A percentile compares a stretch with the other conserved stretches of the same genome.
Evolutionary conservation across 1,140 invertebrate species (phyloP).

Genomic region (Eufriesea mexicana): DNA sequence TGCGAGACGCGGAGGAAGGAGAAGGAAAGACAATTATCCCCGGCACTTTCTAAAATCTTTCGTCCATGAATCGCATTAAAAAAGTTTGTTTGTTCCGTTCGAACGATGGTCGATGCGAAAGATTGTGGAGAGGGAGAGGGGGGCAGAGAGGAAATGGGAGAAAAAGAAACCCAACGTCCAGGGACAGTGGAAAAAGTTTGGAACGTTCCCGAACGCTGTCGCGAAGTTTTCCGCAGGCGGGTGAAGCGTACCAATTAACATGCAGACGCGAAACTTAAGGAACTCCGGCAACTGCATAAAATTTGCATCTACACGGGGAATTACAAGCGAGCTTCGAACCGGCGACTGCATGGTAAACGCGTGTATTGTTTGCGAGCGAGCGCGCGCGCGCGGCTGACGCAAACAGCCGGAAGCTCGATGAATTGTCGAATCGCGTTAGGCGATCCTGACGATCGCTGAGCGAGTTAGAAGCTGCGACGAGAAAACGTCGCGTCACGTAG

Average conservation of each 20-base stretch:
- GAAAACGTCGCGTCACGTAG: neutral
- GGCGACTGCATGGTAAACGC: neutral
- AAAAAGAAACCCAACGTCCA: neutral
- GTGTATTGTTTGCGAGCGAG: neutral
- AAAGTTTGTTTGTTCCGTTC: neutral
- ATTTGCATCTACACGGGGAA: constrained; percentile 39
- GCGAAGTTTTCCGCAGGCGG: neutral
- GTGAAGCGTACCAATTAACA: constrained; percentile 27
- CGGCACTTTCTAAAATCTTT: neutral
- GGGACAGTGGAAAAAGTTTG: neutral
- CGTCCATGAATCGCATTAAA: neutral
- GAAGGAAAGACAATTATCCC: neutral
- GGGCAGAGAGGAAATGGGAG: no score
- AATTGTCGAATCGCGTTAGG: neutral
- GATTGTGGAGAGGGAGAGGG: neutral
- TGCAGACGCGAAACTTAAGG: constrained; percentile 24
- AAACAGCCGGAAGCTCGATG: neutral
- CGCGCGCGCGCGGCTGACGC: neutral
- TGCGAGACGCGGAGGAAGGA: neutral
- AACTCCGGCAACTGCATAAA: constrained; percentile 31
- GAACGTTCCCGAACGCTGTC: neutral
- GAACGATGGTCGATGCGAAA: neutral
- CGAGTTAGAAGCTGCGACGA: no score
- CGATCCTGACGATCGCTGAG: neutral
- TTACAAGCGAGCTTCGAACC: neutral